Percentiles rank a stretch among this genome's conserved stretches.
Evolutionary conservation across 2,113 vertebrate genomes (phyloP).

Genomic region (Patagioenas fasciata): DNA sequence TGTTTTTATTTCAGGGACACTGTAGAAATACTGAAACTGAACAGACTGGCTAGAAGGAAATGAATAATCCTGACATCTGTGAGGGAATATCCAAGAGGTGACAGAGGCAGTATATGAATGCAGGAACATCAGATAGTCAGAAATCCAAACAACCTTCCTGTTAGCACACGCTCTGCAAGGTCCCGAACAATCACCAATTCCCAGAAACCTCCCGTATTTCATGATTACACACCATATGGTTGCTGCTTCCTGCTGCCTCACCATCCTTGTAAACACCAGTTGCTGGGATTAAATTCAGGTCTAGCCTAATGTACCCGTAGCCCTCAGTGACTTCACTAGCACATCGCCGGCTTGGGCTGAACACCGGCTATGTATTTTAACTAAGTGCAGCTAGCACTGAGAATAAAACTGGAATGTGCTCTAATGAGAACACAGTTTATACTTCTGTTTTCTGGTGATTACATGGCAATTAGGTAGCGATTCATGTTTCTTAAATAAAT

Average conservation of each 20-base stretch:
- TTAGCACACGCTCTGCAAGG: background rate
- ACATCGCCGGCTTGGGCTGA: background rate
- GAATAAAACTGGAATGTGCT: background rate
- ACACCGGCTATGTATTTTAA: background rate
- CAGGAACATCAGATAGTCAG: background rate
- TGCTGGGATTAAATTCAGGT: background rate
- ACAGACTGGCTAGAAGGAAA: background rate
- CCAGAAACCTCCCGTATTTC: background rate
- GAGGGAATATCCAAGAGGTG: slow-evolving; percentile 15
- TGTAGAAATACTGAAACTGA: background rate
- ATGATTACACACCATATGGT: background rate
- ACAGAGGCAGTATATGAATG: background rate
- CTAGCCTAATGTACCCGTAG: background rate
- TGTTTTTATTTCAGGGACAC: background rate
- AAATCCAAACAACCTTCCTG: slow-evolving; percentile 19
- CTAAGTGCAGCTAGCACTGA: background rate
- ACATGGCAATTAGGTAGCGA: background rate
- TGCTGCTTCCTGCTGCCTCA: background rate
- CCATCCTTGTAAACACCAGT: background rate
- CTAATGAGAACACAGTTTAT: background rate
- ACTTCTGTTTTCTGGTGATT: background rate
- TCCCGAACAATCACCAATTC: background rate
- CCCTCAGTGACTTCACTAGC: background rate
- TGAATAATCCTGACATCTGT: background rate
- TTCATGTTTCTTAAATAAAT: background rate